Base-by-base conservation (phyloP, 1,140 invertebrate species). In the Bacillus rossius region DNA sequence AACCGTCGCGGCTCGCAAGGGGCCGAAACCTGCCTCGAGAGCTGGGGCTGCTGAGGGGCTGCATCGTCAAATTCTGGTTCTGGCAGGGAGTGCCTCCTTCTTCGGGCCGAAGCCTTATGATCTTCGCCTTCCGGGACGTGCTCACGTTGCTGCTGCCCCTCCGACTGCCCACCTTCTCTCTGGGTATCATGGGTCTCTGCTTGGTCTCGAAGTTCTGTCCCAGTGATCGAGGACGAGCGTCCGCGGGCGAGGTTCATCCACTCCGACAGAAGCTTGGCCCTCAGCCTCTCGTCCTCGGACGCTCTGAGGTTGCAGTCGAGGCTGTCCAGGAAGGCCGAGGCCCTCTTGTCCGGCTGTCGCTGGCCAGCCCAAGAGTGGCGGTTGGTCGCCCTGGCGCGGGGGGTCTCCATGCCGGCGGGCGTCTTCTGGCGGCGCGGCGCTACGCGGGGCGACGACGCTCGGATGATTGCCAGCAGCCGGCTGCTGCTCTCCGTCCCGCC, bases 41-140 rank as follows among this genome's bases (percentile, higher is more conserved):
- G 45, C 7, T 58, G 19, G 13, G 10, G 14, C 22, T 16, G 38
- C 38, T 14, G 14, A 10, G 4, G 5, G 10, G 5, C 29, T 34
- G 29, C 29, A 4, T 34, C 29, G 10, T 83, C 79, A 66, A 85
- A 83, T 50, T 87, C 73, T 62, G 86, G 83, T 61, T 81, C 79
- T 0, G 86, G 84, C 29, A 88, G 64, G 2, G 84, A 85, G 4
- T 75, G 74, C 25, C 82, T 75, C 23, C 80, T 67, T 13, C 71
- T 70, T 45, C n/a, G 4, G 43, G 13, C 29, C 5, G 29, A 34
- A 4, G 10, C 29, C 29, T 34, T 4, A 7, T 34, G 5, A 10
- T 34, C 29, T n/a, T n/a, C n/a, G n/a, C n/a, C n/a, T n/a, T n/a
- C n/a, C n/a, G n/a, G n/a, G n/a, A n/a, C n/a, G n/a, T n/a, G n/a